Evolutionary conservation across 2,888 invertebrate species (phyloP), one percentile per base, ranked within the genome.

Genomic region (Peribatodes rhomboidaria): DNA sequence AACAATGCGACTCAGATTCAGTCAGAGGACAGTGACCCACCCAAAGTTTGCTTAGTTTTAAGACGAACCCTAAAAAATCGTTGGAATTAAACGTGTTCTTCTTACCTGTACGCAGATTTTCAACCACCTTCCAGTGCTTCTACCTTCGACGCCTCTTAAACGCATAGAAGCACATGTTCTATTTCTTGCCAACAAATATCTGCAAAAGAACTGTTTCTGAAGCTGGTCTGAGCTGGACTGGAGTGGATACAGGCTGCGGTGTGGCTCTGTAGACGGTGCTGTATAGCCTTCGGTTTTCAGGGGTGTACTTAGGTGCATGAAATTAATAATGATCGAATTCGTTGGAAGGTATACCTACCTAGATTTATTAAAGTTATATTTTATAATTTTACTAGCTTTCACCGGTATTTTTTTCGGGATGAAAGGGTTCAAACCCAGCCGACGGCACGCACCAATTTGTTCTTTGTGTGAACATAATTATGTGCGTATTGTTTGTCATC

Each of bases 141-240:
- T 8, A 13, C 22, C 13, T 44, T 44, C 44, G 9, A 31, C 47
- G 47, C 13, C 14, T 31, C n/a, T 31, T 2, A 11, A 46, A 22
- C 7, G 14, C 3, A 16, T 31, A 49, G 4, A 49, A 49, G 31
- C 31, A 49, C 47, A 14, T 49, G 47, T 49, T 27, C 8, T 27
- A 27, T 46, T 1, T 27, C n/a, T 31, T 9, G 33, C 11, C 27
- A 13, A 20, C 11, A n/a, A 35, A 9, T 39, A 33, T 14, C 16
- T 42, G 10, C 31, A 41, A 63, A 70, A 85, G 35, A 82, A 85
- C 82, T 85, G 83, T 77, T 76, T 75, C 79, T 77, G 78, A 70
- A 81, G 87, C 86, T 85, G 90, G 82, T 83, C 81, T 74, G 73
- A 73, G 73, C 72, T 77, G 77, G 66, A 92, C 91, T 91, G 92